Base-by-base conservation (phyloP, 1,140 invertebrate species). In the Leguminivora glycinivorella region DNA sequence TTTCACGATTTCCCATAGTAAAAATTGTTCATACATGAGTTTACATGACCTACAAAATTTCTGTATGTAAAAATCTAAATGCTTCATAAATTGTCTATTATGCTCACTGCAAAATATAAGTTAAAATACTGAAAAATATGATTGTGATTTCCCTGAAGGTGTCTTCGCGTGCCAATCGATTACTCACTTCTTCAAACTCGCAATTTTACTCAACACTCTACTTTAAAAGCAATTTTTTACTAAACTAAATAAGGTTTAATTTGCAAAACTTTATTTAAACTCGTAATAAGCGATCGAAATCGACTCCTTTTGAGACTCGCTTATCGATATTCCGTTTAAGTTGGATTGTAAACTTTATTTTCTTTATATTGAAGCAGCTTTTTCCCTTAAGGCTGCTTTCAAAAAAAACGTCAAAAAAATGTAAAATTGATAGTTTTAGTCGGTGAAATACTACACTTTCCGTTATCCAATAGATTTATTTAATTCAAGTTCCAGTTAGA, bases 111-210 rank as follows among this genome's bases (percentile, higher is more conserved):
- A 34, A 2, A 2, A 38, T 9, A 22, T 5, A 22, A 52, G 47
- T 19, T 52, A 52, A 22, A 9, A 52, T 26, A 26, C 29, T 63
- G 58, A 6, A 14, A 10, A 10, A 17, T 6, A 52, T 52, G 22
- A 9, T 22, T 9, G 4, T 52, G 19, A 4, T n/a, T 52, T 22
- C 47, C 19, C 22, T 26, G 22, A 19, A 63, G 60, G 31, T 63
- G 31, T 63, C 60, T 63, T 22, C 34, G 60, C 60, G 31, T 63
- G 25, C 25, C 31, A 63, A 63, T 63, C 60, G 60, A 52, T 52
- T 52, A 22, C 47, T 52, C 43, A 47, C 19, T 52, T 22, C 5
- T 52, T 22, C n/a, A 47, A 52, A 22, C 19, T 52, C 47, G 47
- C 19, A n/a, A n/a, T 38, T 38, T 38, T 38, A 17, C 43, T 17